Conservation (phyloP, 2,113 vertebrate species). For the Chaetura pelagica region DNA sequence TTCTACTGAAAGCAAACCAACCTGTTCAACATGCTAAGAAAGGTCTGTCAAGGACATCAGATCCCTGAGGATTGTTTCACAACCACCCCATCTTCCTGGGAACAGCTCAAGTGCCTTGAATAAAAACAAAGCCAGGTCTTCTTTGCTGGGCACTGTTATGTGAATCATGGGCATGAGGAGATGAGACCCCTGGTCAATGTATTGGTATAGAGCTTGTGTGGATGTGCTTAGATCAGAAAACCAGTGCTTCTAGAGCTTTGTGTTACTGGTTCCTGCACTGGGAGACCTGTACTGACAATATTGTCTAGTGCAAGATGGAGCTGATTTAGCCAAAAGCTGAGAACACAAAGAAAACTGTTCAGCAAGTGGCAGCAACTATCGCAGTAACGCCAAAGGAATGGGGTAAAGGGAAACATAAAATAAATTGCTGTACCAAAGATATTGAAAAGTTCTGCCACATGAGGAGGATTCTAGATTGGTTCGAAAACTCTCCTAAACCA, state of each 20-base stretch:
- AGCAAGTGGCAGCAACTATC: background rate
- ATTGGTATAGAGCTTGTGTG: background rate
- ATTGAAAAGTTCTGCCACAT: background rate
- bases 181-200: background rate
- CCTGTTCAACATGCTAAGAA: background rate
- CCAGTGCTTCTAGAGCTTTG: background rate
- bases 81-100: background rate
- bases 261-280: background rate
- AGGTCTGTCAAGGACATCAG: background rate
- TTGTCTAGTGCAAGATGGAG: background rate
- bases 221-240: background rate
- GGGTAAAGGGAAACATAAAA: background rate
- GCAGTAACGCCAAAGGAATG: background rate
- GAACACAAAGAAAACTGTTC: background rate
- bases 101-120: background rate
- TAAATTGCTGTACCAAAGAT: background rate
- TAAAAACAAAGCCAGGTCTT: background rate
- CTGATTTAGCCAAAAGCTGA: background rate
- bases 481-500: background rate
- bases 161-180: background rate
- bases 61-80: background rate
- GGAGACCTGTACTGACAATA: background rate
- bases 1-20: background rate
- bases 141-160: background rate
- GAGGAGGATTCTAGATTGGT: background rate